Percentiles rank a stretch among this genome's conserved stretches.
Evolutionary conservation across 2,797 vertebrate genomes (phyloP).

Genomic region (Gambusia yucatana): DNA sequence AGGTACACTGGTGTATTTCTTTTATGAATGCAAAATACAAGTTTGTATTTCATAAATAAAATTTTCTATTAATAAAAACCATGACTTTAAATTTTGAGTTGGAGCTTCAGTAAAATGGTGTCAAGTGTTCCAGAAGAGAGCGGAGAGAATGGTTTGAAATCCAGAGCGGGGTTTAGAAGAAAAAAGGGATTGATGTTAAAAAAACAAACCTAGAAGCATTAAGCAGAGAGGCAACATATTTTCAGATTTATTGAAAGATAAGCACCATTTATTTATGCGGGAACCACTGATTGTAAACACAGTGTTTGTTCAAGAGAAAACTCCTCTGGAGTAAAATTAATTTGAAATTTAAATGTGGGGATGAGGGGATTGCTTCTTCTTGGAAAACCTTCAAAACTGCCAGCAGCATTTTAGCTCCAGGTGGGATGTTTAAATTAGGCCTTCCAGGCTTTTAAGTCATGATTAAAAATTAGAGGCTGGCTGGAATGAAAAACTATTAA

Average conservation of each 20-base stretch:
- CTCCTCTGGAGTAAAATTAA: background rate
- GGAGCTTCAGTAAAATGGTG: too few relatives aligned
- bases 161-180: background rate
- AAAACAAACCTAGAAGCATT: background rate
- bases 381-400: background rate
- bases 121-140: background rate
- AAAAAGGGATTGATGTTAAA: background rate
- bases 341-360: background rate
- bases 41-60: background rate
- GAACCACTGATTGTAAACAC: background rate
- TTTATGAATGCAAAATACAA: background rate
- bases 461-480: conserved; percentile 8
- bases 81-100: background rate
- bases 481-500: background rate
- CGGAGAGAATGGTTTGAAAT: background rate
- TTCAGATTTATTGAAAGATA: background rate
- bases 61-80: background rate
- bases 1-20: background rate
- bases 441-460: conserved; percentile 10
- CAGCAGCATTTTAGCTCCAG: conserved; percentile 7
- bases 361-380: background rate
- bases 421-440: conserved; percentile 10
- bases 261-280: background rate
- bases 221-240: conserved; percentile 2
- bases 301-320: background rate